Percentiles rank a stretch among this genome's conserved stretches.
phyloP scores from a whole-genome alignment of 2,797 vertebrate species.

The Pristis pectinata region DNA sequence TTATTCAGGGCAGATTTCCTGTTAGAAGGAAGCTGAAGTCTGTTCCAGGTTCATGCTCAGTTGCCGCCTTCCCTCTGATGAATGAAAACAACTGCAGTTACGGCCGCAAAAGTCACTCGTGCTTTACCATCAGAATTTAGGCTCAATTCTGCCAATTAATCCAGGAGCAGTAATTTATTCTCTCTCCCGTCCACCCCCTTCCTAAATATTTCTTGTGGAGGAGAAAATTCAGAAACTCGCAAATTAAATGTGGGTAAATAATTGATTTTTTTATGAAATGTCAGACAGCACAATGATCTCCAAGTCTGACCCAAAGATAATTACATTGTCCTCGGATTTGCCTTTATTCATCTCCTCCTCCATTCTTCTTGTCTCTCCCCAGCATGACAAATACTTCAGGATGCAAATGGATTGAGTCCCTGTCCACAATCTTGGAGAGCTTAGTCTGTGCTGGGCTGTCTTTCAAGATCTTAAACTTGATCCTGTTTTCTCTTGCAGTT shows the following conservation, averaged over 20 bases:
- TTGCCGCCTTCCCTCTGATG: constrained; percentile 59
- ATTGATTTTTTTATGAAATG: background rate
- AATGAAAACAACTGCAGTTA: background rate
- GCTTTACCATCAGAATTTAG: background rate
- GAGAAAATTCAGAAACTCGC: background rate
- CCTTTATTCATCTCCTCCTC: too few relatives aligned
- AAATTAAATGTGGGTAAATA: background rate
- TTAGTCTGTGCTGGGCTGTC: too few relatives aligned
- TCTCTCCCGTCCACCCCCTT: too few relatives aligned
- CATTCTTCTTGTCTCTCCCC: too few relatives aligned
- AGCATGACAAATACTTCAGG: too few relatives aligned
- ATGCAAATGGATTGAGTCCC: background rate
- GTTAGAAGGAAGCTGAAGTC: constrained; percentile 73
- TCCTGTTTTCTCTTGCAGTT: too few relatives aligned
- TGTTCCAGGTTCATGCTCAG: constrained; percentile 65
- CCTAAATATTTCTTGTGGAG: background rate
- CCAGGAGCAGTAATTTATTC: background rate
- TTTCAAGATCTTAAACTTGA: background rate
- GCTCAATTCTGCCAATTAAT: background rate
- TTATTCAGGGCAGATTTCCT: constrained; percentile 18
- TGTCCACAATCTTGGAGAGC: background rate
- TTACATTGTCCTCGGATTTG: too few relatives aligned
- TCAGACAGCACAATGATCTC: background rate
- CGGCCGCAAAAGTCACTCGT: background rate
- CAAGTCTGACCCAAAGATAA: background rate